Conservation (phyloP, 2,113 vertebrate species). For the Tachuris rubrigastra region DNA sequence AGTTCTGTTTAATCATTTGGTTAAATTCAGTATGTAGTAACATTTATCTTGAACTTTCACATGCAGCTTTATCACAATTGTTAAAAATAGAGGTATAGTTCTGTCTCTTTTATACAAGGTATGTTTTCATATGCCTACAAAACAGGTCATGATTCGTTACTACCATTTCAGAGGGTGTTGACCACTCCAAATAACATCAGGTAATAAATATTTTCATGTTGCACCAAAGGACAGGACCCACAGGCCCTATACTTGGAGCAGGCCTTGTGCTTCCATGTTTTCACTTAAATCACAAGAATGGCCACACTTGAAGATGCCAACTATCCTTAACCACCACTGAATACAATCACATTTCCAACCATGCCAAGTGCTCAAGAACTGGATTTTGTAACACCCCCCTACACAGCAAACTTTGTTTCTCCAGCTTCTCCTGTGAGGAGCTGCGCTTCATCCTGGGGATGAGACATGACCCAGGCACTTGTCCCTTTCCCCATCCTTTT, state of each 20-base stretch:
- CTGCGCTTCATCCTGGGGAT: background rate
- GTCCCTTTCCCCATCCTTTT: background rate
- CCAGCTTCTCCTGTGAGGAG: background rate
- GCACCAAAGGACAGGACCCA: background rate
- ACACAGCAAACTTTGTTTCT: background rate
- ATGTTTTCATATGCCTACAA: background rate
- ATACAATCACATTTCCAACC: background rate
- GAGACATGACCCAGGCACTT: background rate
- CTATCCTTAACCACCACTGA: background rate
- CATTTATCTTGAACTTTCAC: background rate
- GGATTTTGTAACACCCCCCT: background rate
- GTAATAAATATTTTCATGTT: background rate
- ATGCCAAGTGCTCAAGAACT: background rate
- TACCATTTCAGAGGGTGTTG: background rate
- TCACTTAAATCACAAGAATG: background rate
- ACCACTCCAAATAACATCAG: background rate
- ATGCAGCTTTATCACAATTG: background rate
- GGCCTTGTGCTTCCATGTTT: background rate
- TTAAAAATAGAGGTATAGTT: background rate
- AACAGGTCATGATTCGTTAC: background rate
- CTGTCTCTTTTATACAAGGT: background rate
- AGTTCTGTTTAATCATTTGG: background rate
- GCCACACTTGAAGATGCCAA: background rate
- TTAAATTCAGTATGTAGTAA: background rate
- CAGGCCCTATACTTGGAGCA: background rate